Conservation (phyloP, 2,797 vertebrate genomes). For the Thunnus albacares region DNA sequence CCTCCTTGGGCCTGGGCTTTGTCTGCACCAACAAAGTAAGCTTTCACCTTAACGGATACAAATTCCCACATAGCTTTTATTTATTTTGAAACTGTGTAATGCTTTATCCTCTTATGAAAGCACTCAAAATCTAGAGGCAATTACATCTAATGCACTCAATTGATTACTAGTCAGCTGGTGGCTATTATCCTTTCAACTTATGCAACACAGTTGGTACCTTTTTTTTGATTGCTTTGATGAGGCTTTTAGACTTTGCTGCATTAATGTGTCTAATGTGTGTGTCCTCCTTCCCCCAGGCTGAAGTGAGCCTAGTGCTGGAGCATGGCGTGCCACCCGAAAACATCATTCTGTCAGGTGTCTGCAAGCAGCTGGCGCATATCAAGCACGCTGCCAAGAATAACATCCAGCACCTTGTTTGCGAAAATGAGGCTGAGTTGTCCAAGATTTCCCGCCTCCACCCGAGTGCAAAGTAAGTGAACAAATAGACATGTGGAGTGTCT, state of each 20-base stretch:
- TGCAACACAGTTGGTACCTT: constrained; percentile 24
- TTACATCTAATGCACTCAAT: constrained; percentile 57
- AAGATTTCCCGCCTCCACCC: constrained; percentile 96
- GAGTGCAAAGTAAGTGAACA: constrained; percentile 90
- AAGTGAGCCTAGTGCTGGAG: constrained; percentile 93
- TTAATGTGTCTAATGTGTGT: constrained; percentile 2
- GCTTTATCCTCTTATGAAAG: constrained; percentile 61
- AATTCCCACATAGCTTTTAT: neutral
- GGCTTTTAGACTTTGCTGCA: constrained; percentile 23
- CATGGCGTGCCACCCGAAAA: constrained; percentile 93
- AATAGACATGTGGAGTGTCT: neutral
- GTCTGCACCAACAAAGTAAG: constrained; percentile 95
- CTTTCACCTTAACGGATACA: neutral
- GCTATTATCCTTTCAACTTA: constrained; percentile 40
- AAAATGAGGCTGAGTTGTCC: constrained; percentile 93
- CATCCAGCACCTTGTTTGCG: constrained; percentile 93
- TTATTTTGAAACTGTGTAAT: constrained; percentile 1
- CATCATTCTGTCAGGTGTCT: constrained; percentile 94
- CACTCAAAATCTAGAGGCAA: constrained; percentile 40
- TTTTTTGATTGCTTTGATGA: constrained; percentile 35
- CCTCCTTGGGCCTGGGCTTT: constrained; percentile 94
- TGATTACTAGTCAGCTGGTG: constrained; percentile 56
- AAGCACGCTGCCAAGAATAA: constrained; percentile 95
- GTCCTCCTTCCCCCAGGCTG: constrained; percentile 84
- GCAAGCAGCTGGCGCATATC: constrained; percentile 96